Evolutionary conservation across 2,113 vertebrate species (phyloP).

Genomic region (Erpornis zantholeuca): DNA sequence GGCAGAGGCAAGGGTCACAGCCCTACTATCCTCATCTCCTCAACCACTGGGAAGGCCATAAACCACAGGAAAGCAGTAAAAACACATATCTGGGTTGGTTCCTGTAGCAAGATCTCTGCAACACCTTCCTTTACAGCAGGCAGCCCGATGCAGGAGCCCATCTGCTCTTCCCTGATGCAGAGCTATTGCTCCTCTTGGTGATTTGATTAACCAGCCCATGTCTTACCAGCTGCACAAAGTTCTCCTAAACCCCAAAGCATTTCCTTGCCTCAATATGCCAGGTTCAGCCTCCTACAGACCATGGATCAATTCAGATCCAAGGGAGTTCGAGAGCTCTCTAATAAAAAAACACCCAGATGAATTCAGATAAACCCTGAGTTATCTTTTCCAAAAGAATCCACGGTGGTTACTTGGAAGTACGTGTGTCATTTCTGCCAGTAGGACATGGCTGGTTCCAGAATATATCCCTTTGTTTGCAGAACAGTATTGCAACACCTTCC

Average conservation of each 20-base stretch:
- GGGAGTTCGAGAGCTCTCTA: neutral
- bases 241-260: neutral
- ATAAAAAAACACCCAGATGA: neutral
- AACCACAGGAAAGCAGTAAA: neutral
- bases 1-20: neutral
- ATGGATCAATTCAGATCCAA: neutral
- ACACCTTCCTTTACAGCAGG: neutral
- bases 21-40: accelerated
- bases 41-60: neutral
- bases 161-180: neutral
- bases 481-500: neutral
- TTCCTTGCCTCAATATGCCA: neutral
- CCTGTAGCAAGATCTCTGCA: neutral
- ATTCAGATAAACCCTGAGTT: neutral
- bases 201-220: neutral
- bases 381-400: neutral
- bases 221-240: neutral
- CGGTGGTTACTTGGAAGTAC: accelerated
- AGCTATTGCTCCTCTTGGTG: neutral
- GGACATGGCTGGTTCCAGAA: neutral
- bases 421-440: neutral
- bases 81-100: accelerated
- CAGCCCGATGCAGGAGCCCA: neutral
- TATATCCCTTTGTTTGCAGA: neutral
- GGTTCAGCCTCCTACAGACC: neutral